Evolutionary conservation across 2,888 invertebrate species (phyloP), one percentile per base, ranked within the genome.

Genomic region (Leucophenga montana): DNA sequence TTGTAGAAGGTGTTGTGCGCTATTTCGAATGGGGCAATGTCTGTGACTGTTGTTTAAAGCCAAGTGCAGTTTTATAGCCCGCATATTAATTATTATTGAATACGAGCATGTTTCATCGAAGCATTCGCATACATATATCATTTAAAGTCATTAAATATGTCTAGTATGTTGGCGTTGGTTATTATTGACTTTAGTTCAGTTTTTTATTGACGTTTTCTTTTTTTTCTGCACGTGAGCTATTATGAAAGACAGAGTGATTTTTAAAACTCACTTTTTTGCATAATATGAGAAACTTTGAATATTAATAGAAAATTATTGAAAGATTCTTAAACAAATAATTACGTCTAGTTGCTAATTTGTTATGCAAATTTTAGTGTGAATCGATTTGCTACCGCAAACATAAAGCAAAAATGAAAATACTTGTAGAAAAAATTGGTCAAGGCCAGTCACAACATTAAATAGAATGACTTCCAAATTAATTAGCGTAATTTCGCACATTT

Each of bases 401-500:
- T 18, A 16, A 53, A 53, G 16, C 48, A 53, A 16, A 53, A 53
- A 77, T 76, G 75, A 71, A 71, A 76, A 75, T 67, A 39, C 9
- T 39, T 39, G 11, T 39, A 3, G 68, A 62, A 66, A 68, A 73
- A 67, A 66, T 80, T 77, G 82, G 78, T 70, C 79, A 82, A 80
- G 79, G 79, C 71, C 70, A 69, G 53, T 66, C 31, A 6, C n/a
- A 20, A 39, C 39, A 39, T 39, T 39, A 39, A 39, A 39, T 39
- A 44, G 20, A 13, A 20, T 18, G 61, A 61, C 18, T 39, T 16
- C 16, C n/a, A 61, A 61, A 61, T 27, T 39, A 33, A 61, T 39
- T 18, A 61, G 16, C 53, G 53, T 20, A 16, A 39, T 53, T 53
- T 61, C 61, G 44, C 16, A 61, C 18, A 18, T 27, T 18, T 39